Evolutionary conservation across 2,797 vertebrate genomes (phyloP), one percentile per base, ranked within the genome.

Genomic region (Melanotaenia parkinsoni): DNA sequence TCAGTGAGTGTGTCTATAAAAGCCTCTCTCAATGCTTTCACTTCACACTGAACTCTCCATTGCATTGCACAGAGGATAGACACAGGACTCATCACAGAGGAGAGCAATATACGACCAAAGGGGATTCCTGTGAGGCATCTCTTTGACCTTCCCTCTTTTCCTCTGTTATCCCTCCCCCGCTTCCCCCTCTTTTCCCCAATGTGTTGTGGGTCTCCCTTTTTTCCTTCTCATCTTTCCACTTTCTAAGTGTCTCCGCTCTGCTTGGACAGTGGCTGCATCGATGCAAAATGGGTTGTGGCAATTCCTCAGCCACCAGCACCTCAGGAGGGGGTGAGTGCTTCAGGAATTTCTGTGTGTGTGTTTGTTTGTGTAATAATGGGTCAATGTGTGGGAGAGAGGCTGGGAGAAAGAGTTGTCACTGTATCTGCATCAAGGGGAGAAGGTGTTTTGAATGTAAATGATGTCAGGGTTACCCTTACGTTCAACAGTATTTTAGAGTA

Each of bases 231-330:
- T 61, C 50, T 64, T 40, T 73, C 63, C 53, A 63, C 79, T 71
- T 24, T 54, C 43, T 81, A 67, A 85, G 50, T 58, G 45, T 79
- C 76, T 80, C 83, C 11, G 22, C 67, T 83, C 75, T 83, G 73
- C 75, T 76, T 79, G 79, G 82, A 80, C 81, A 66, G 91, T 88
- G 89, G 91, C 88, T 87, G 82, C 91, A 85, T 92, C 83, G 77
- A 92, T 93, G 93, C 88, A 91, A 91, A 84, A 95, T 96, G 95
- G 95, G 95, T 88, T 95, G 95, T 94, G 93, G 95, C 83, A 95
- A 96, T 93, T 96, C 95, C 82, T 94, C 95, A 77, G 92, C 93
- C 88, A 91, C 93, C 88, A 94, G 66, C 90, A 94, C 91, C 68
- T 90, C 94, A 67, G 94, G 89, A 85, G 95, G 90, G 76, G 95